Percentiles rank a stretch among this genome's conserved stretches.
Conservation (phyloP, 2,888 invertebrate species). For the Allophyes oxyacanthae region DNA sequence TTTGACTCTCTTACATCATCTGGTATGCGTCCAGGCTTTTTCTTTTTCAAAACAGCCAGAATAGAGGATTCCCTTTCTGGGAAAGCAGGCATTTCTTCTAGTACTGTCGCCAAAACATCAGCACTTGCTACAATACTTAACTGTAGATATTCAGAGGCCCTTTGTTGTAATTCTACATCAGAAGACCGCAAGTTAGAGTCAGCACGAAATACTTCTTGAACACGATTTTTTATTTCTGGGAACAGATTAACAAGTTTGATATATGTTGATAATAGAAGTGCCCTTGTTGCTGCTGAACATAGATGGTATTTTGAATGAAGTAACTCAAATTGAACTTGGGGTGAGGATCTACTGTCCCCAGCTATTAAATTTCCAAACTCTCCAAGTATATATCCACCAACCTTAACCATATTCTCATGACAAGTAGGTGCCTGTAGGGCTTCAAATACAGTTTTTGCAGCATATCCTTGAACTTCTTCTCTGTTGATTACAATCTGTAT, state of each 20-base stretch:
- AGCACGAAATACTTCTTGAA: conserved; percentile 97
- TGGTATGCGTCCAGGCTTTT: conserved; percentile 98
- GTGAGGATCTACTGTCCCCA: conserved; percentile 99
- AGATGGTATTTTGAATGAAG: conserved; percentile 99
- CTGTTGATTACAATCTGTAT: conserved; percentile 99
- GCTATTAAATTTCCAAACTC: conserved; percentile 99
- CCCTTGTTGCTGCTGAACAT: conserved; percentile 98
- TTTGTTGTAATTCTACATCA: conserved; percentile 99
- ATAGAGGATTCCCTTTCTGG: conserved; percentile 99
- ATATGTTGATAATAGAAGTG: conserved; percentile 98
- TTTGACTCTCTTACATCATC: conserved; percentile 96
- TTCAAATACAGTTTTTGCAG: conserved; percentile 99
- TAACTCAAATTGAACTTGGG: conserved; percentile 98
- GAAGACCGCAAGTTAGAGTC: conserved; percentile 99
- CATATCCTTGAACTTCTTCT: conserved; percentile 99
- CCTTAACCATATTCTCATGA: conserved; percentile 99
- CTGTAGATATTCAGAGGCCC: conserved; percentile 99
- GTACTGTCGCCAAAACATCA: conserved; percentile 98
- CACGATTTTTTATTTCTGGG: conserved; percentile 98
- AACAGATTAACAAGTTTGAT: conserved; percentile 99
- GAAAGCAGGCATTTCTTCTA: conserved; percentile 99
- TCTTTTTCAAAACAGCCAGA: conserved; percentile 98
- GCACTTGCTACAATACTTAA: conserved; percentile 98
- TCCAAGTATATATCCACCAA: conserved; percentile 99
- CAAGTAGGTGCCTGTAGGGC: conserved; percentile 99